Evolutionary conservation across 2,888 invertebrate species (phyloP), one percentile per base, ranked within the genome.

Genomic region (Himalopsyche anomala): DNA sequence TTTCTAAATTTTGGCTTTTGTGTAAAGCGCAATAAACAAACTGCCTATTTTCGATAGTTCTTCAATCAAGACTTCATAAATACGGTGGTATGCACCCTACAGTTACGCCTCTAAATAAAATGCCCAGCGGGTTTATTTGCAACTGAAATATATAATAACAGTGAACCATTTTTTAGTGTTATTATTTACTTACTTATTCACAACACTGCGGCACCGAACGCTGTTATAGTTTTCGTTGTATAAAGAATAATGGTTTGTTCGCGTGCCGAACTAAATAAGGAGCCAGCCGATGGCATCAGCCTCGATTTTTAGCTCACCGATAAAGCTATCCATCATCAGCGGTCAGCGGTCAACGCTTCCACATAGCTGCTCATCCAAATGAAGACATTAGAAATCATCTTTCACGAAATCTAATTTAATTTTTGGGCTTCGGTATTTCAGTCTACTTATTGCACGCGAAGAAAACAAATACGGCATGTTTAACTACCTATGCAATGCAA

Each of bases 301-400:
- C 74, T 74, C 74, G 36, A 36, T 15, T 74, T 74, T 36, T 36
- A 12, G 74, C 74, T 74, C 36, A 38, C 74, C 85, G 83, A 85
- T 85, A 85, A 83, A 82, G 85, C 85, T 85, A 85, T 85, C 83
- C 85, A 85, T 85, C 85, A 85, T 85, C 85, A 82, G 38, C 74
- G 74, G 74, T 19, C 74, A 74, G 74, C 62, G 62, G 62, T 62
- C 19, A 62, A 15, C 74, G 74, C 74, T 74, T 74, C 74, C 74
- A 74, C 74, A 74, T 15, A 36, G 36, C 74, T 36, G 74, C 74
- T 38, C 74, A 36, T 74, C 74, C 74, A 74, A 74, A 74, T 74
- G 74, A 74, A 74, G 74, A 74, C 74, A 74, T 74, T 74, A 74
- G 74, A 74, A 74, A 74, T 36, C 74, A 74, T 74, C 74, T 74